Evolutionary conservation across 1,140 invertebrate genomes (phyloP), one percentile per base, ranked within the genome.

Genomic region (Hycleus phaleratus): DNA sequence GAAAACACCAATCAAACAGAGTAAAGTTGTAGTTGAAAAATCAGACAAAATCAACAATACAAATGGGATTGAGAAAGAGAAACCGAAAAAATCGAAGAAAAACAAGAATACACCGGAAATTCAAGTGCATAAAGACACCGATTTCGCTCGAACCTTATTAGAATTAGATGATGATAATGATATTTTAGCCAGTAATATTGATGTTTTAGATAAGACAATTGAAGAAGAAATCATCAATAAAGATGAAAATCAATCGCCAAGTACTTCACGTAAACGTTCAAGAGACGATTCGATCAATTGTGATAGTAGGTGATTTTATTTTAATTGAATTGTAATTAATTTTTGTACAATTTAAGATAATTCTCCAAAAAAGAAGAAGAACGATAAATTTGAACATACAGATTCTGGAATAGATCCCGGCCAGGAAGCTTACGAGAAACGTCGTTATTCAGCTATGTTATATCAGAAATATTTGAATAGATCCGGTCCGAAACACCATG

Each of bases 381-480:
- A 42, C 49, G 56, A 32, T 4, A 66, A 70, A 67, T 58, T 59
- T 67, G 42, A 69, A 58, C 59, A 71, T 26, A 58, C 53, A 56
- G 61, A 67, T 58, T 58, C 67, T 51, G 69, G 68, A 56, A 66
- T 63, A 48, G 73, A 77, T 64, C 50, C 78, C 3, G 84, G 84
- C 72, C 79, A 85, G 69, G 81, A 84, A 62, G 75, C 77, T 26
- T 75, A 81, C 67, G 81, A 87, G 69, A 83, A 82, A 54, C 83
- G 81, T 66, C 79, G 82, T 58, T 71, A 85, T 66, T 78, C 78
- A 42, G 78, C 78, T 5, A 74, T 75, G n/a, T 71, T 83, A 26
- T 91, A 90, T 69, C 79, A 86, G 40, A 79, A 82, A 55, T 93
- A 87, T 70, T 76, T 88, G 39, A 81, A 88, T 59, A 79, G 90